A percentile compares a stretch with the other conserved stretches of the same genome.
Conservation (phyloP, 30 jellyfish, hydroid and myxozoan genomes). For the Haliclystus octoradiatus region DNA sequence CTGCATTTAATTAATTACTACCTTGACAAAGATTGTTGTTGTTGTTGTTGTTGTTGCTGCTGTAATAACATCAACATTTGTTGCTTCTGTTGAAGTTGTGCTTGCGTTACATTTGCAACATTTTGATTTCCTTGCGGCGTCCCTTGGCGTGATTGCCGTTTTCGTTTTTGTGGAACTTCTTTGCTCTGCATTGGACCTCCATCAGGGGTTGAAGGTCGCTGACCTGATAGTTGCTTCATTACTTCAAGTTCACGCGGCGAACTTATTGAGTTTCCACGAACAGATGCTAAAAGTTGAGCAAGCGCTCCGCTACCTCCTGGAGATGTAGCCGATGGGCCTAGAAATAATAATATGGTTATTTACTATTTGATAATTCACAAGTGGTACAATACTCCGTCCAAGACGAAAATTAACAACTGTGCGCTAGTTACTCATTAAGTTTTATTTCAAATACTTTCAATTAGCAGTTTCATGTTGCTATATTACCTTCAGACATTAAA, state of each 20-base stretch:
- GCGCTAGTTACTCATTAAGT: too few relatives aligned
- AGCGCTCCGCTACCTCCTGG: not conserved
- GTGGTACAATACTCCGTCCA: too few relatives aligned
- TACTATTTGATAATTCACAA: too few relatives aligned
- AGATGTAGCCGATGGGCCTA: not conserved
- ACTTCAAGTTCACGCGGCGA: not conserved
- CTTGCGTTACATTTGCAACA: conserved; percentile 12
- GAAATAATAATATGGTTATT: not conserved
- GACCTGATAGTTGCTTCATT: not conserved
- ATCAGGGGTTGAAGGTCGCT: conserved; percentile 17
- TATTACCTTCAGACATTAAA: too few relatives aligned
- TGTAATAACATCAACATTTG: conserved; percentile 23
- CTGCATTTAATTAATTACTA: too few relatives aligned
- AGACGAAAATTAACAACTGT: too few relatives aligned
- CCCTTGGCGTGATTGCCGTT: conserved; percentile 10
- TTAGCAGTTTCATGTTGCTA: too few relatives aligned
- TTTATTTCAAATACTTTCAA: too few relatives aligned
- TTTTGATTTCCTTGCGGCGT: conserved; percentile 24
- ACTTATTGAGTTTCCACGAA: not conserved
- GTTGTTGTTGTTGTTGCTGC: conserved; percentile 43
- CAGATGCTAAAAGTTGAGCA: not conserved
- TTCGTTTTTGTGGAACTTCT: conserved; percentile 34
- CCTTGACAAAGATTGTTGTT: conserved; percentile 6
- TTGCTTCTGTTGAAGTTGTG: conserved; percentile 5
- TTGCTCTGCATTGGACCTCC: conserved; percentile 32